Percentiles rank a stretch among this genome's conserved stretches.
These are phyloP conservation scores for Falco columbarius DNA, from an alignment of 2,797 vertebrate species.

Conservation along the genomic window DNA sequence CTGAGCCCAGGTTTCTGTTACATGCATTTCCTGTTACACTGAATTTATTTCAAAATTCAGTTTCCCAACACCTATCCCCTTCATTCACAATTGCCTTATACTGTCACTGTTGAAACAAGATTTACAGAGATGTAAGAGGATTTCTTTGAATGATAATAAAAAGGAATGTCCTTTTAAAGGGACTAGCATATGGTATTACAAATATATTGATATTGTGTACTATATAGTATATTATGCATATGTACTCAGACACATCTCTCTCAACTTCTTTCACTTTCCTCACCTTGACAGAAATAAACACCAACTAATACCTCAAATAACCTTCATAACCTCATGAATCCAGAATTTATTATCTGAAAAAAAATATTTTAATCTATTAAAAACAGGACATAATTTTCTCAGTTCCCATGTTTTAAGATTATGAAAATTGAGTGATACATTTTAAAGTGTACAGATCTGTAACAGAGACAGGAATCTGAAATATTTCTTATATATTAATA, in stretches of 20 bases:
- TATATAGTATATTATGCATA: not conserved
- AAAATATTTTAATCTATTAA: not conserved
- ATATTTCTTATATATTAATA: not conserved
- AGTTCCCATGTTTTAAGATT: not conserved
- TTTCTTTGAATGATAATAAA: not conserved
- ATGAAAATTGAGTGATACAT: not conserved
- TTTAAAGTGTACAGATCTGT: not conserved
- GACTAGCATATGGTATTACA: not conserved
- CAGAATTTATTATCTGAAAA: not conserved
- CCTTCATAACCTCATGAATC: not conserved
- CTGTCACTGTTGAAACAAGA: not conserved
- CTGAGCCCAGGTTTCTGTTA: not conserved
- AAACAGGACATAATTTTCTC: not conserved
- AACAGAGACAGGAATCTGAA: conserved; percentile 1
- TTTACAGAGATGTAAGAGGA: not conserved
- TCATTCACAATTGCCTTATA: not conserved
- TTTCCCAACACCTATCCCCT: not conserved
- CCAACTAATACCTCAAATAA: not conserved
- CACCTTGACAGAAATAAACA: not conserved
- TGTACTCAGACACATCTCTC: not conserved
- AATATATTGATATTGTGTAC: not conserved
- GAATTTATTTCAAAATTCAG: not conserved
- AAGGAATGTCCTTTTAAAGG: not conserved
- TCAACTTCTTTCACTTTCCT: not conserved
- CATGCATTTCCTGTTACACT: fast-evolving